These are phyloP conservation scores for Melanotaenia boesemani DNA, from an alignment of 2,797 vertebrate species.

Conservation along the genomic window DNA sequence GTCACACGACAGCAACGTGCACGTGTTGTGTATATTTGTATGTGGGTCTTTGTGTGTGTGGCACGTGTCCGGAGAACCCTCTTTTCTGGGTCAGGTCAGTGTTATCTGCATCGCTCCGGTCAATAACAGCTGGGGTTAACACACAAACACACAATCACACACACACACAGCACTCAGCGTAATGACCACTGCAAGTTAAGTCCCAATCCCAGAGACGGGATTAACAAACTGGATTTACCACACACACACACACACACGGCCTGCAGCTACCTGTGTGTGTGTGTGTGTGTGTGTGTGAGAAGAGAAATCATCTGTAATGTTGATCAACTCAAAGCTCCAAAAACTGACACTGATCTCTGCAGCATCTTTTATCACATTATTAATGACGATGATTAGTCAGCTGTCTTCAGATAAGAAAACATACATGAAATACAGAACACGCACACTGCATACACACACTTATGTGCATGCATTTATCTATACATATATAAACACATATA, in stretches of 20 bases:
- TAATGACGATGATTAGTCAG: too few relatives aligned
- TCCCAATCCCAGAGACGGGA: slow-evolving; percentile 59
- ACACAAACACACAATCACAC: slow-evolving; percentile 24
- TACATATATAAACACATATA: too few relatives aligned
- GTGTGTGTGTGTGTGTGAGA: neutral
- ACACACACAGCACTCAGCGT: slow-evolving; percentile 55
- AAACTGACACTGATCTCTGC: neutral
- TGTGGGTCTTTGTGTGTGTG: neutral
- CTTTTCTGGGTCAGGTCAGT: slow-evolving; percentile 81
- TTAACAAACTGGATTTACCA: slow-evolving; percentile 66
- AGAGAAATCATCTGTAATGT: neutral
- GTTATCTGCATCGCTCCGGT: slow-evolving; percentile 58
- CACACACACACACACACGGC: slow-evolving; percentile 7
- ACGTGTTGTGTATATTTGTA: slow-evolving; percentile 1
- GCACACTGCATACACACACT: too few relatives aligned
- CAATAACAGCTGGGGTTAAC: slow-evolving; percentile 71
- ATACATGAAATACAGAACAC: too few relatives aligned
- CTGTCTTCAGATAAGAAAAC: too few relatives aligned
- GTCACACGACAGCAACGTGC: too few relatives aligned
- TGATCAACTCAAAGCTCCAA: slow-evolving; percentile 12
- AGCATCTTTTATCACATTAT: neutral
- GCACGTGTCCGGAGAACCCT: slow-evolving; percentile 43
- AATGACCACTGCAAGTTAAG: slow-evolving; percentile 56
- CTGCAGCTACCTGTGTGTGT: slow-evolving; percentile 39
- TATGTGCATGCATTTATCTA: too few relatives aligned